Evolutionary conservation across 2,888 invertebrate genomes (phyloP), one percentile per base, ranked within the genome.

Genomic region (Chaetogeoica ovagalla): DNA sequence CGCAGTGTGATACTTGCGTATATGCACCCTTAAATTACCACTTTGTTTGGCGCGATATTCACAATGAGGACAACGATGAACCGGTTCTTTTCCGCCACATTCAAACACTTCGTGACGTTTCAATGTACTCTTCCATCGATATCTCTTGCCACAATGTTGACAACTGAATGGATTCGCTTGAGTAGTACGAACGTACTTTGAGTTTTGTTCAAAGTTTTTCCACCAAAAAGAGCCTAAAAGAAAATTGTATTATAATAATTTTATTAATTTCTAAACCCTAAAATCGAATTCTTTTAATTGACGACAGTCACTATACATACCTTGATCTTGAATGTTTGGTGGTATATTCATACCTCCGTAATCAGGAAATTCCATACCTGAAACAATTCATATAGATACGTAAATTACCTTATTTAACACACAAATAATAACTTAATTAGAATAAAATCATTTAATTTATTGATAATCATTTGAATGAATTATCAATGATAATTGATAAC

Each of bases 121-220:
- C 88, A 94, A 89, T 82, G 94, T 94, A 72, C 93, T 93, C 87
- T 93, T 94, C 94, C 94, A 94, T 84, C 94, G 90, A 87, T 94
- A 94, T 83, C 91, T 90, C 86, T 94, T 94, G 83, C 94, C 94
- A 87, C 94, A 94, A 86, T 93, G 93, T 73, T 93, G 89, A 85
- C 94, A 94, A 75, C 82, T 82, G 71, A 83, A 83, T 60, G 82
- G 83, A 81, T 83, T 83, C 37, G 83, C 82, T 43, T 82, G 82
- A 59, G 83, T 83, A 15, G 82, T 77, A 30, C 83, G 82, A 15
- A 83, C 82, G 71, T 83, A 83, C 55, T 83, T 83, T 37, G 83
- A 83, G 48, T 83, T 83, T 65, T 83, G 83, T 76, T 83, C 83
- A 82, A 83, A 83, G 37, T 82, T 83, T 72, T 81, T 81, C 75